Evolutionary conservation across 2,797 vertebrate genomes (phyloP), one percentile per base, ranked within the genome.

Genomic region (Salarias fasciatus): DNA sequence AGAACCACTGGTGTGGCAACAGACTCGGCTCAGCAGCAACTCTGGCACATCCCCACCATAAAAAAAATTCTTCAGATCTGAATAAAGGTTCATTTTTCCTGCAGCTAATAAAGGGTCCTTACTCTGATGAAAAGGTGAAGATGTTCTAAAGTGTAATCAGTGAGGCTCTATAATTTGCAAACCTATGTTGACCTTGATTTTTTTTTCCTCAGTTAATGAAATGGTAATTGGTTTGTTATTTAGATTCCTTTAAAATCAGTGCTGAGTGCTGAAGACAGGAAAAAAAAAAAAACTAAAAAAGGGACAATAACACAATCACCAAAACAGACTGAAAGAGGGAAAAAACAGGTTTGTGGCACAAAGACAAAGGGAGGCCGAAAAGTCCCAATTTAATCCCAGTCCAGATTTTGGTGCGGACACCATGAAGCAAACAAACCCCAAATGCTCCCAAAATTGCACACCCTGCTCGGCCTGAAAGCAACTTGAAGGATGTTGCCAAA

Each of bases 401-500:
- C 18, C 35, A 48, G 29, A 43, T 53, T 76, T 60, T 53, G 44
- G 4, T 53, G 33, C 14, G 31, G 41, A 57, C 40, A 24, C 45
- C 42, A 43, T 61, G 38, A 69, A 67, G 69, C 75, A 72, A 64
- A 60, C 52, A 63, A 46, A 69, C 6, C 55, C 47, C 61, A 55
- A 54, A 51, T 10, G 60, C 13, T 53, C 36, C 63, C 56, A 68
- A 69, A 69, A 83, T 76, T 75, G 54, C 58, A 73, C 53, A 62
- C 48, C 31, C 47, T n/a, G 45, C 64, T 77, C 53, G 15, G 58
- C 46, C 63, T 8, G 24, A 69, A 61, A 67, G 60, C 60, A 61
- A 50, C 70, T 64, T 80, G 57, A 74, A 78, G 80, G 63, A 64
- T 37, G 53, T 58, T 15, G 63, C 66, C 66, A 71, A 77, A 49